A percentile compares a stretch with the other conserved stretches of the same genome.
These are phyloP conservation scores for Tetramorium parvispinum DNA, from an alignment of 1,140 invertebrate species.

Conservation along the genomic window DNA sequence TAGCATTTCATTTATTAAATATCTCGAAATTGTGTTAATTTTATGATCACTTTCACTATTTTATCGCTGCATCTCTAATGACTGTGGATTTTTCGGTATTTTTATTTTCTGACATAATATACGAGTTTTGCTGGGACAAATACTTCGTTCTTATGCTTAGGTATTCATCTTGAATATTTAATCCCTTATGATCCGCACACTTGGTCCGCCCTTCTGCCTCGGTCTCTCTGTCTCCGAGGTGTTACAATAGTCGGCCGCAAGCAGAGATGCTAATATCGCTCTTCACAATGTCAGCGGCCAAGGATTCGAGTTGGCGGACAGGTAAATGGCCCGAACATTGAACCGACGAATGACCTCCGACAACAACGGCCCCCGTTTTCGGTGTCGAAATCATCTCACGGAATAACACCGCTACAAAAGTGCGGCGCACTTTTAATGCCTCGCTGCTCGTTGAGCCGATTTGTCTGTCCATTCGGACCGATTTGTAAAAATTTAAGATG, in stretches of 20 bases:
- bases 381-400: constrained; percentile 64
- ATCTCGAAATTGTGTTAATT: neutral
- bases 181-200: neutral
- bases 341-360: constrained; percentile 79
- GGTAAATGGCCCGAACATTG: constrained; percentile 77
- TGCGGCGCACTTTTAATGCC: neutral
- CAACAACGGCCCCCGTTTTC: constrained; percentile 77
- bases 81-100: neutral
- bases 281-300: constrained; percentile 60
- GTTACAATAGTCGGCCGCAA: constrained; percentile 39
- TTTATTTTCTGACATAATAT: constrained; percentile 3
- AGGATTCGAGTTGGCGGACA: constrained; percentile 68
- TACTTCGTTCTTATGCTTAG: neutral
- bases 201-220: neutral
- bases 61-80: neutral
- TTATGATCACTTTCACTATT: constrained; percentile 14
- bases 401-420: constrained; percentile 51
- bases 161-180: neutral
- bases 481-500: constrained; percentile 1
- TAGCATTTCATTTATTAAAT: neutral
- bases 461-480: neutral
- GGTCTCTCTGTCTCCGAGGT: constrained; percentile 22
- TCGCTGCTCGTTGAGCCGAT: neutral
- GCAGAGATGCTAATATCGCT: constrained; percentile 61
- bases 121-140: neutral